These are phyloP conservation scores for Rhinogobius similis DNA, from an alignment of 2,113 vertebrate genomes.

Conservation along the genomic window DNA sequence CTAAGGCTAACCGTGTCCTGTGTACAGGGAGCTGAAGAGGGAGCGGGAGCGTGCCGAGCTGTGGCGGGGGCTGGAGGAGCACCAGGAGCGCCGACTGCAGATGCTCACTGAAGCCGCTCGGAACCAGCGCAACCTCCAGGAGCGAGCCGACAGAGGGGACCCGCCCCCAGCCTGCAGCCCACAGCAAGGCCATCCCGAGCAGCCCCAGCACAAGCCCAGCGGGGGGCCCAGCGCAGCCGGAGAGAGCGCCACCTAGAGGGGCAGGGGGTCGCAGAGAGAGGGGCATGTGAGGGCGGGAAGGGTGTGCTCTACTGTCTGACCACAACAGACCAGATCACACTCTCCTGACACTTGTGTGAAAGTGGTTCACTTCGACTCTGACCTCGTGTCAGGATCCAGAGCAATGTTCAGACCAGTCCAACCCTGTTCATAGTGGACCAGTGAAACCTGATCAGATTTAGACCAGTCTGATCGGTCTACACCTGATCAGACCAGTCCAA, in stretches of 20 bases:
- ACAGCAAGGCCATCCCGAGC: conserved; percentile 57
- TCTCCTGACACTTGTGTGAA: conserved; percentile 63
- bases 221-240: conserved; percentile 57
- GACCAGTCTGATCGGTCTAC: no score
- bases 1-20: neutral
- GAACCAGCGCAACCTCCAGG: conserved; percentile 82
- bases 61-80: conserved; percentile 87
- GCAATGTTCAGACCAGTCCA: conserved; percentile 40
- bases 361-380: conserved; percentile 56
- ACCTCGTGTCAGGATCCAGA: neutral
- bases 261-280: conserved; percentile 35
- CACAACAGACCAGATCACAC: conserved; percentile 38
- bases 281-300: conserved; percentile 41
- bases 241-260: conserved; percentile 67
- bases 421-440: neutral
- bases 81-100: conserved; percentile 84
- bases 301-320: conserved; percentile 35
- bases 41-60: conserved; percentile 85
- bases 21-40: conserved; percentile 84
- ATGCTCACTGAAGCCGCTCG: conserved; percentile 81
- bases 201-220: conserved; percentile 68
- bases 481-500: neutral
- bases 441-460: no score
- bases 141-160: conserved; percentile 70
- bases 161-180: conserved; percentile 57